These are phyloP conservation scores for Volucella zonaria DNA, from an alignment of 2,888 invertebrate species.

Conservation along the genomic window DNA sequence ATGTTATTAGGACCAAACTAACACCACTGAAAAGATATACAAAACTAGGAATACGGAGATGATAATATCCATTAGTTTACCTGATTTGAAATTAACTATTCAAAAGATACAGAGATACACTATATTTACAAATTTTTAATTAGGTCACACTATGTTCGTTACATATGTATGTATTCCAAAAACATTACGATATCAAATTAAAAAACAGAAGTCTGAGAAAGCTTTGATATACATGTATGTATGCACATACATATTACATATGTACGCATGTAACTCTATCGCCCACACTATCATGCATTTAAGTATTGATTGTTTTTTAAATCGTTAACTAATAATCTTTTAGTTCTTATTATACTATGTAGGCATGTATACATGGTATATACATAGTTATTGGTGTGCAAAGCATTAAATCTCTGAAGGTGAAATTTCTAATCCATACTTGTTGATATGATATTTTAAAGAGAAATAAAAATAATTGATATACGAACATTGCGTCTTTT, in stretches of 20 bases:
- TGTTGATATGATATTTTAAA: neutral
- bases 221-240: too few species aligned
- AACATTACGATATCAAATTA: too few species aligned
- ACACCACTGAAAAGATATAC: slow-evolving; percentile 56
- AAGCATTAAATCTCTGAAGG: slow-evolving; percentile 11
- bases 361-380: neutral
- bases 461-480: slow-evolving; percentile 26
- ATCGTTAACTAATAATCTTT: neutral
- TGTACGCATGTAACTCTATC: neutral
- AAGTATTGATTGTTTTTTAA: neutral
- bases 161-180: too few species aligned
- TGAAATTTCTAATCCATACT: slow-evolving; percentile 1
- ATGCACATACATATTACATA: too few species aligned
- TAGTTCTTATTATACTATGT: neutral
- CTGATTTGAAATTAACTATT: too few species aligned
- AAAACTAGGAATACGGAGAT: slow-evolving; percentile 38
- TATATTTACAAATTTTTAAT: too few species aligned
- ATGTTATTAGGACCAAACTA: slow-evolving; percentile 41
- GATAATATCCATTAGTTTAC: neutral
- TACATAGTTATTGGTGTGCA: slow-evolving; percentile 4
- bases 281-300: neutral
- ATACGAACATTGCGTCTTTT: slow-evolving; percentile 75
- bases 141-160: too few species aligned
- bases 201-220: too few species aligned
- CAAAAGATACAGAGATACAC: too few species aligned